Base-by-base conservation (phyloP, 2,888 invertebrate species). In the Tanypteryx hageni region DNA sequence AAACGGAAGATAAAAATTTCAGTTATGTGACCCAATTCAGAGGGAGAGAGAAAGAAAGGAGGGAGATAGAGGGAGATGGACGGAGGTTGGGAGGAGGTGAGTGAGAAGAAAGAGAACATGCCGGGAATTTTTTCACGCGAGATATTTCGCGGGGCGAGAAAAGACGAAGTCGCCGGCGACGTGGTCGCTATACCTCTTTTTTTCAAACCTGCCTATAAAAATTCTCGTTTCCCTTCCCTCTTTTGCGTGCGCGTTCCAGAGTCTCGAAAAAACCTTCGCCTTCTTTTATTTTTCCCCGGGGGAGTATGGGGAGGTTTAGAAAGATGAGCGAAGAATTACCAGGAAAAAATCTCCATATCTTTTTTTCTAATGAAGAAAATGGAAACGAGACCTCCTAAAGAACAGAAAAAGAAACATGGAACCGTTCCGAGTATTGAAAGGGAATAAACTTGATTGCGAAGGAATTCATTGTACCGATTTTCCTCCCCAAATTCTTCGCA, bases 1-100 rank as follows among this genome's bases (percentile, higher is more conserved):
- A 68, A 68, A 68, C n/a, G 22, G 22, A 68, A 68, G 68, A 22
- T 18, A n/a, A 57, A 31, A 86, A 61, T 61, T 86, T 57, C 31
- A 86, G 61, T 31, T 16, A 61, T 61, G 61, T 86, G 61, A 86
- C 86, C 86, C 86, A 86, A 86, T 86, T 86, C 16, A 18, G n/a
- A 85, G 22, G 1, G 22, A 22, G 22, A 86, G 86, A 27, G 86
- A 86, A 27, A 86, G 59, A 59, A 31, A 59, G 5, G 13, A 31
- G 22, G 58, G 27, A n/a, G 58, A 16, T 16, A n/a, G 59, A 27
- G 64, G 64, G 14, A 64, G 44, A 64, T 18, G n/a, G 68, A 68
- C n/a, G 16, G 68, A 18, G 22, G 22, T n/a, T 10, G 68, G 68
- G 22, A 68, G 68, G 68, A 22, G 1, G 18, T 68, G 22, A 68